Evolutionary conservation across 2,888 invertebrate genomes (phyloP), one percentile per base, ranked within the genome.

Genomic region (Julus scanicus): DNA sequence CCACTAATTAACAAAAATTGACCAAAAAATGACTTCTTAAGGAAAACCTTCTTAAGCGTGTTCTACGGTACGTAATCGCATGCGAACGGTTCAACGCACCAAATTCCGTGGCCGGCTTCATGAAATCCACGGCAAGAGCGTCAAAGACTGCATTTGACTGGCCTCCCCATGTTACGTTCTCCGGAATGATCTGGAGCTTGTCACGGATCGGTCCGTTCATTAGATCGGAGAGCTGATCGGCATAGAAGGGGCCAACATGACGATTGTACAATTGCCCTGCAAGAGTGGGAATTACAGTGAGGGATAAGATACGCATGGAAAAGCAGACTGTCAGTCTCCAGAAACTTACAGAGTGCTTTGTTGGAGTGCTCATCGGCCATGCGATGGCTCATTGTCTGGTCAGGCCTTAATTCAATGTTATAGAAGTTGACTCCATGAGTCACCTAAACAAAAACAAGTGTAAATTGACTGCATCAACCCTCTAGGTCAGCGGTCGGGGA

Each of bases 391-490:
- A 57, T 87, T 5, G 88, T 88, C 20, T 88, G 84, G 20, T 88
- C 84, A 44, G 88, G 84, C 84, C 53, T 83, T 37, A 88, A 37
- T 86, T 96, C 92, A 89, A 97, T 96, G 91, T 97, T 96, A 91
- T 97, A 97, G 91, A 97, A 96, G 91, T 96, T 96, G 8, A 97
- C 95, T 17, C 93, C 93, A 89, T 92, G 91, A 0, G 96, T 94
- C 20, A 90, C 90, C 91, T 91, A 49, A 49, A 57, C 29, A 80
- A 80, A n/a, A n/a, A n/a, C n/a, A n/a, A n/a, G n/a, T n/a, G n/a
- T n/a, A n/a, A n/a, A n/a, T n/a, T n/a, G n/a, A n/a, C n/a, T n/a
- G n/a, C n/a, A n/a, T n/a, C n/a, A n/a, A n/a, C n/a, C n/a, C n/a
- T n/a, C n/a, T n/a, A n/a, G n/a, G n/a, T n/a, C n/a, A n/a, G n/a